These are phyloP conservation scores for Gonatopus flavifemur DNA, from an alignment of 1,140 invertebrate species.

Conservation along the genomic window DNA sequence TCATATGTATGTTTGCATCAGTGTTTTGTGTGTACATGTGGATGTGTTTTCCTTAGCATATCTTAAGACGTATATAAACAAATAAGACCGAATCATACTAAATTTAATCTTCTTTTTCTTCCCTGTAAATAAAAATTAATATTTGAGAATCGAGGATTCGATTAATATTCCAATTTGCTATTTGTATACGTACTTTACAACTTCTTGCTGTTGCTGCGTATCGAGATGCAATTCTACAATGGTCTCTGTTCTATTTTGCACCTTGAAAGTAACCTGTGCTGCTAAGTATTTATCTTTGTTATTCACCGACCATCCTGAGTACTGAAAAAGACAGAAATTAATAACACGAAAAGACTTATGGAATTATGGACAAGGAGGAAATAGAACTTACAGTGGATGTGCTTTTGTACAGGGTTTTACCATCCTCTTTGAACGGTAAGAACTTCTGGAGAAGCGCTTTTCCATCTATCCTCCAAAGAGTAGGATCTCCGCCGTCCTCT, in stretches of 20 bases:
- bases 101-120: conserved; percentile 51
- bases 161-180: neutral
- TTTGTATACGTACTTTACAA: conserved; percentile 43
- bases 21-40: conserved; percentile 28
- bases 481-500: conserved; percentile 62
- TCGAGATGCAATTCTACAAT: conserved; percentile 59
- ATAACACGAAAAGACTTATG: neutral
- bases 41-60: conserved; percentile 28
- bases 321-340: conserved; percentile 55
- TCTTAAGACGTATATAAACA: conserved; percentile 51
- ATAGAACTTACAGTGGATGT: conserved; percentile 69
- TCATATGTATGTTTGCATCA: conserved; percentile 18
- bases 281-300: conserved; percentile 68
- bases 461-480: conserved; percentile 79
- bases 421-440: conserved; percentile 70
- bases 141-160: neutral
- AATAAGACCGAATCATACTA: conserved; percentile 41
- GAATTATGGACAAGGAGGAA: conserved; percentile 11
- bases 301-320: conserved; percentile 69
- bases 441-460: conserved; percentile 78
- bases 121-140: conserved; percentile 25
- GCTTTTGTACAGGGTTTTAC: conserved; percentile 72
- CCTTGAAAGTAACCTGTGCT: conserved; percentile 57
- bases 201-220: conserved; percentile 40
- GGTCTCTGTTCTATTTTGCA: conserved; percentile 59